phyloP scores from a whole-genome alignment of 2,888 invertebrate genomes.

The Campopleginae sp. region DNA sequence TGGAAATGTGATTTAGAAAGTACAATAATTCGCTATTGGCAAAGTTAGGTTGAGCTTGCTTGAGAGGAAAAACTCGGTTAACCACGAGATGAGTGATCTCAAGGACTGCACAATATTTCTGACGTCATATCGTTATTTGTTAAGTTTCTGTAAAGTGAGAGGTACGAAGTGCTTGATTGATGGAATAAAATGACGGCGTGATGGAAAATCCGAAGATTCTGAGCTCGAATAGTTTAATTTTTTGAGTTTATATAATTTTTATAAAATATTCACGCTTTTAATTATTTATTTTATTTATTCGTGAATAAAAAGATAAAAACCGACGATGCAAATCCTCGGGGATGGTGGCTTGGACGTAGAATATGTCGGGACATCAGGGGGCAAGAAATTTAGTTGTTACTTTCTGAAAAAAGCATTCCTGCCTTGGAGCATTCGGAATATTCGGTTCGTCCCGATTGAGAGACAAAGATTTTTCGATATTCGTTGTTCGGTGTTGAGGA shows the following conservation, averaged over 20 bases:
- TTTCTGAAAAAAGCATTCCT: background rate
- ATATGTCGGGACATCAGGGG: background rate
- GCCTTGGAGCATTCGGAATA: background rate
- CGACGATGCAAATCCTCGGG: no score
- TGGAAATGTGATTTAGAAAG: conserved; percentile 1
- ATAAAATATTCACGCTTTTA: no score
- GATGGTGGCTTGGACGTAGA: background rate
- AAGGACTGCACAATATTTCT: conserved; percentile 13
- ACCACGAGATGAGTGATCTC: conserved; percentile 27
- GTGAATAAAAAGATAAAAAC: no score
- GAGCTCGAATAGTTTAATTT: no score
- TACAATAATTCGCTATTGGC: background rate
- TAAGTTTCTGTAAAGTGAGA: background rate
- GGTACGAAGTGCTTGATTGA: background rate
- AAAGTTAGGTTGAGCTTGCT: conserved; percentile 2
- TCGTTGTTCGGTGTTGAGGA: background rate
- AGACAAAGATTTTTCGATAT: background rate
- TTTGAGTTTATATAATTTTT: no score
- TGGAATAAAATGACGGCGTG: background rate
- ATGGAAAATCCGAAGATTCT: no score
- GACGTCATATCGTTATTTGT: conserved; percentile 4
- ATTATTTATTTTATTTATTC: no score
- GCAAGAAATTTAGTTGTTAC: background rate
- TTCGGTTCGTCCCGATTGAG: background rate
- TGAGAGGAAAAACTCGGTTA: conserved; percentile 29